Evolutionary conservation across 2,888 invertebrate species (phyloP).

Genomic region (Odontocerum albicorne): DNA sequence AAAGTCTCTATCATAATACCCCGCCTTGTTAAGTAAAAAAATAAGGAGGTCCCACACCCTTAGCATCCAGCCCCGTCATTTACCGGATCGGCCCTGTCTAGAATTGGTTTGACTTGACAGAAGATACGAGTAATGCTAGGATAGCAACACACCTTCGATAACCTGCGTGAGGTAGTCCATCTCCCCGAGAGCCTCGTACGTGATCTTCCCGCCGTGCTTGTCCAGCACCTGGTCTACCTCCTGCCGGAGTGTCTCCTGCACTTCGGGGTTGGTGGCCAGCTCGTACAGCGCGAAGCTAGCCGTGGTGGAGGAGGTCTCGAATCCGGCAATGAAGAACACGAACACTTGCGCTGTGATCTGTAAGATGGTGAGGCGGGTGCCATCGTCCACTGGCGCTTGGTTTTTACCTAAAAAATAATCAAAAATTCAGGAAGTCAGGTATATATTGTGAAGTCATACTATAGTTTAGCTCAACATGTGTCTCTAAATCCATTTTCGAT

Average conservation of each 20-base stretch:
- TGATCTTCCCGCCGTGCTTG: slow-evolving; percentile 45
- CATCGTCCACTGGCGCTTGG: slow-evolving; percentile 15
- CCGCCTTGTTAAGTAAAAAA: no score
- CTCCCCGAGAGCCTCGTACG: slow-evolving; percentile 50
- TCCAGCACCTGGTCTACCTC: slow-evolving; percentile 47
- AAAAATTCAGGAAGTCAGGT: no score
- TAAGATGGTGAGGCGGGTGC: slow-evolving; percentile 44
- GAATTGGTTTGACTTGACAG: no score
- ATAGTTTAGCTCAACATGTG: no score
- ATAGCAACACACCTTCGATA: slow-evolving; percentile 47
- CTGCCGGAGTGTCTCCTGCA: slow-evolving; percentile 48
- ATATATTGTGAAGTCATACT: no score
- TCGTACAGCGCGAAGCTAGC: slow-evolving; percentile 53
- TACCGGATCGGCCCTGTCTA: no score
- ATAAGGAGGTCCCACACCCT: no score
- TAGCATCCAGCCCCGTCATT: no score
- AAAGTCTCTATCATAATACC: no score
- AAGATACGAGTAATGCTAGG: no score
- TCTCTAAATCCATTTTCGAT: no score
- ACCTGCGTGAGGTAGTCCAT: slow-evolving; percentile 54
- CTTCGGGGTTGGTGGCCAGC: slow-evolving; percentile 48
- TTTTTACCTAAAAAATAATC: slow-evolving; percentile 11
- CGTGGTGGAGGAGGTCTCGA: slow-evolving; percentile 55
- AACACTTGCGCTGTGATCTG: slow-evolving; percentile 57
- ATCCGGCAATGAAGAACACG: slow-evolving; percentile 57